Conservation (phyloP, 2,888 invertebrate species). For the Coelopa pilipes region DNA sequence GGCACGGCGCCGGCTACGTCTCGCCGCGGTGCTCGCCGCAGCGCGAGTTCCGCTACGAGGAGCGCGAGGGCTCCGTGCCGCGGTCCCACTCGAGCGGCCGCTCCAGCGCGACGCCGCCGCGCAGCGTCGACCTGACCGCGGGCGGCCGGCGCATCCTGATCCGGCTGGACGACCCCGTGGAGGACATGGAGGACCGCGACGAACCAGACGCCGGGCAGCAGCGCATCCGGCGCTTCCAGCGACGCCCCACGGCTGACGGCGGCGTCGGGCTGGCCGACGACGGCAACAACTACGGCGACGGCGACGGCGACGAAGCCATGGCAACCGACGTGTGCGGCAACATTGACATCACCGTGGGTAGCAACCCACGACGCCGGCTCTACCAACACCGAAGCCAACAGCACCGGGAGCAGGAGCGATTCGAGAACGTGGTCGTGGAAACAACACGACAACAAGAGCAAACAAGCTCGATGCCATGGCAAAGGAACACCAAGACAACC, state of each 20-base stretch:
- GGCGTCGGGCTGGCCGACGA: conserved; percentile 25
- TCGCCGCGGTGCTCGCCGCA: conserved; percentile 56
- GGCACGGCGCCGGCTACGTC: conserved; percentile 60
- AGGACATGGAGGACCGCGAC: conserved; percentile 47
- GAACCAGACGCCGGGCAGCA: conserved; percentile 54
- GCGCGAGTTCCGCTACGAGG: conserved; percentile 60
- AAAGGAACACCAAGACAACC: conserved; percentile 56
- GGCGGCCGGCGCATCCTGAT: conserved; percentile 61
- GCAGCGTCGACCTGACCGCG: conserved; percentile 60
- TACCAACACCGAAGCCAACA: conserved; percentile 43
- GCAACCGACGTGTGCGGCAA: conserved; percentile 53
- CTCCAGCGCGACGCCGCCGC: conserved; percentile 57
- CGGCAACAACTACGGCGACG: conserved; percentile 24
- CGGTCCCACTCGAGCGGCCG: conserved; percentile 55
- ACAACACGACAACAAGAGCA: conserved; percentile 42
- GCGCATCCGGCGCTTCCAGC: conserved; percentile 50
- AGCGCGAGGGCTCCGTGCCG: conserved; percentile 48
- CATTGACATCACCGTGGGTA: conserved; percentile 63
- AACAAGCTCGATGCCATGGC: conserved; percentile 53
- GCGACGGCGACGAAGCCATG: conserved; percentile 52
- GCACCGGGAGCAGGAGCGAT: conserved; percentile 40
- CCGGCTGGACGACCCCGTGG: conserved; percentile 55
- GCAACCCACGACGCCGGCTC: conserved; percentile 55
- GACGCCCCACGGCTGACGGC: conserved; percentile 15
- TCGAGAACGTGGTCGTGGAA: conserved; percentile 52